Evolutionary conservation across 2,797 vertebrate genomes (phyloP).

Genomic region (Pangasius larnaudii): DNA sequence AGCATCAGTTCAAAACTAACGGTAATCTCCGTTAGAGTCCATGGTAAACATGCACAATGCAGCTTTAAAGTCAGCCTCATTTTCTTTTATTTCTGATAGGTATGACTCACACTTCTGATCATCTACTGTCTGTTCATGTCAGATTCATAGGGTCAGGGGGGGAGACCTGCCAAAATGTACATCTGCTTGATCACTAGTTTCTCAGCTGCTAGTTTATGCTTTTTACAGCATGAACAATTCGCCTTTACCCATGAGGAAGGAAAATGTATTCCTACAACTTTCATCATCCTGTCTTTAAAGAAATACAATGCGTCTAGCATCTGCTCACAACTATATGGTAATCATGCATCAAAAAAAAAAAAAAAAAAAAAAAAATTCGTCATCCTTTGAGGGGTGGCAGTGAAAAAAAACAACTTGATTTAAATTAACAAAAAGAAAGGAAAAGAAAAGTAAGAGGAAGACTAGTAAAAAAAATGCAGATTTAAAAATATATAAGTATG

Average conservation of each 20-base stretch:
- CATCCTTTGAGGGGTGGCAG: too few relatives aligned
- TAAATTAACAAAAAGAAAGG: neutral
- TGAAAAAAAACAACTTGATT: too few relatives aligned
- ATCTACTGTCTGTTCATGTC: neutral
- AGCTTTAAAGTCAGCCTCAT: neutral
- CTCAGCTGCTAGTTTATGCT: neutral
- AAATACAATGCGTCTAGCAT: neutral
- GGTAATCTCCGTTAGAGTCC: neutral
- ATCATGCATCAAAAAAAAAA: neutral
- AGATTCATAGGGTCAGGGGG: neutral
- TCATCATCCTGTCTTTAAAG: neutral
- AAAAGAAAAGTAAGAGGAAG: neutral
- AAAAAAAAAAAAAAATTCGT: too few relatives aligned
- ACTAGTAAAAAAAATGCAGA: too few relatives aligned
- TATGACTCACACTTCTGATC: neutral
- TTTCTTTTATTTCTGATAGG: neutral
- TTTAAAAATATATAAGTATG: too few relatives aligned
- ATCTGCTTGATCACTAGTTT: neutral
- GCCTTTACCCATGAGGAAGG: neutral
- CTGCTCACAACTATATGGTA: neutral
- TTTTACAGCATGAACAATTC: neutral
- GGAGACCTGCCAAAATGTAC: neutral
- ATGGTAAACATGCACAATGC: neutral
- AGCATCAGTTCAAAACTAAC: neutral
- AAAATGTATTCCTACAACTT: neutral